phyloP scores from a whole-genome alignment of 2,888 invertebrate genomes.

The Acronicta alni region DNA sequence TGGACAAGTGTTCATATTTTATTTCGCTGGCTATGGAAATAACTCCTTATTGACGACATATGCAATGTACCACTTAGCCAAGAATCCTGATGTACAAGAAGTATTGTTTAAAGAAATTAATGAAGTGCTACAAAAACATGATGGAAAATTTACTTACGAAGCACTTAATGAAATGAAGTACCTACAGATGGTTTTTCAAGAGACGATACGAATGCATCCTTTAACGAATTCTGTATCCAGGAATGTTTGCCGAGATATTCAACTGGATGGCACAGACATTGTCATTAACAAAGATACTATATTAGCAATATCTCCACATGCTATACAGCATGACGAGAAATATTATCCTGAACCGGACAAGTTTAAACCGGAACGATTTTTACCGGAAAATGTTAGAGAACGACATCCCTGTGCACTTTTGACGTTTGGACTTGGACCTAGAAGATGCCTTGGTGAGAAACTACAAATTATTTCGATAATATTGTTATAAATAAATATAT shows the following conservation, averaged over 20 bases:
- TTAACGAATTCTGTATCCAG: slow-evolving; percentile 75
- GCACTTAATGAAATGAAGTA: slow-evolving; percentile 76
- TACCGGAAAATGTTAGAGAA: slow-evolving; percentile 65
- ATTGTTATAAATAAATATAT: background rate
- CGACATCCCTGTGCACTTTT: slow-evolving; percentile 75
- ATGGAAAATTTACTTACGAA: slow-evolving; percentile 74
- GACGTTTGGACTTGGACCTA: slow-evolving; percentile 81
- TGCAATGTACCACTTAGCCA: slow-evolving; percentile 73
- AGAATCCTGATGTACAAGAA: slow-evolving; percentile 73
- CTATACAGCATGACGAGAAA: slow-evolving; percentile 80
- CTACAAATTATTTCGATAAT: background rate
- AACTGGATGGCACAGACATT: slow-evolving; percentile 71
- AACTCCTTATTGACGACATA: slow-evolving; percentile 74
- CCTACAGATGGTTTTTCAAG: slow-evolving; percentile 74
- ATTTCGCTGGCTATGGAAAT: slow-evolving; percentile 81
- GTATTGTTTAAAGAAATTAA: slow-evolving; percentile 70
- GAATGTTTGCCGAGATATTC: slow-evolving; percentile 66
- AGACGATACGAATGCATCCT: slow-evolving; percentile 74
- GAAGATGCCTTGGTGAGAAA: slow-evolving; percentile 81
- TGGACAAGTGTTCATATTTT: slow-evolving; percentile 79
- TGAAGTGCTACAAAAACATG: slow-evolving; percentile 62
- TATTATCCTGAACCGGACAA: slow-evolving; percentile 80
- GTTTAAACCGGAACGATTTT: slow-evolving; percentile 85
- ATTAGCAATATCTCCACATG: slow-evolving; percentile 72
- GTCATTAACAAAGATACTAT: slow-evolving; percentile 69